These are phyloP conservation scores for Cinclus cinclus DNA, from an alignment of 2,113 vertebrate genomes.

Conservation along the genomic window DNA sequence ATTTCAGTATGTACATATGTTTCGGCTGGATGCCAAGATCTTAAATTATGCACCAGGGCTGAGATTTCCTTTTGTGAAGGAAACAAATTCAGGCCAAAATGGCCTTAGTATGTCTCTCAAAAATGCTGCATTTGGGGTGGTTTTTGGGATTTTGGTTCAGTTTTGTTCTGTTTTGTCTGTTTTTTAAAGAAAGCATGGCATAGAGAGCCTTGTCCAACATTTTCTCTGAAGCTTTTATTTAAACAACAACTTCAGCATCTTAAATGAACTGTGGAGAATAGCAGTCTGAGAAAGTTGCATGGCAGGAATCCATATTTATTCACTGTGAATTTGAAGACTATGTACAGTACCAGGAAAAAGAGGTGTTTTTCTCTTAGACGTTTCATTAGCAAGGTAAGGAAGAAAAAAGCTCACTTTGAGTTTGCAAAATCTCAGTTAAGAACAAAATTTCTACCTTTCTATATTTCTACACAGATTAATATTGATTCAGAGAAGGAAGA, in stretches of 20 bases:
- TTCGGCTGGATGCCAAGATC: constrained; percentile 34
- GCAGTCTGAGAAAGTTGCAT: neutral
- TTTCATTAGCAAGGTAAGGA: neutral
- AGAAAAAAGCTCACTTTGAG: neutral
- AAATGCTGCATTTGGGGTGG: neutral
- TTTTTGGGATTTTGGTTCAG: neutral
- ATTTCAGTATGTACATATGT: constrained; percentile 51
- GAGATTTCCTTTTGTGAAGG: constrained; percentile 1
- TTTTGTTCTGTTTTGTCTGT: neutral
- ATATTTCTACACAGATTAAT: neutral
- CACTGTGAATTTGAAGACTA: neutral
- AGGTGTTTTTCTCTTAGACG: neutral
- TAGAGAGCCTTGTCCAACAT: neutral
- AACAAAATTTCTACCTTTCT: neutral
- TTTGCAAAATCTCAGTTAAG: neutral
- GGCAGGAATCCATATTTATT: neutral
- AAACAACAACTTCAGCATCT: neutral
- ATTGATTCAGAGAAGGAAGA: neutral
- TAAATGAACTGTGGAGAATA: neutral
- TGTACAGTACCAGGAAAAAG: neutral
- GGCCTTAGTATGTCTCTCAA: neutral
- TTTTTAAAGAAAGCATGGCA: neutral
- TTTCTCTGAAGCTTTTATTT: neutral
- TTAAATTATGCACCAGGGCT: neutral
- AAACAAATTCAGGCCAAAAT: constrained; percentile 38